These are phyloP conservation scores for Meandrina meandrites DNA, from an alignment of 92 coral and sea anemone genomes.

Conservation along the genomic window DNA sequence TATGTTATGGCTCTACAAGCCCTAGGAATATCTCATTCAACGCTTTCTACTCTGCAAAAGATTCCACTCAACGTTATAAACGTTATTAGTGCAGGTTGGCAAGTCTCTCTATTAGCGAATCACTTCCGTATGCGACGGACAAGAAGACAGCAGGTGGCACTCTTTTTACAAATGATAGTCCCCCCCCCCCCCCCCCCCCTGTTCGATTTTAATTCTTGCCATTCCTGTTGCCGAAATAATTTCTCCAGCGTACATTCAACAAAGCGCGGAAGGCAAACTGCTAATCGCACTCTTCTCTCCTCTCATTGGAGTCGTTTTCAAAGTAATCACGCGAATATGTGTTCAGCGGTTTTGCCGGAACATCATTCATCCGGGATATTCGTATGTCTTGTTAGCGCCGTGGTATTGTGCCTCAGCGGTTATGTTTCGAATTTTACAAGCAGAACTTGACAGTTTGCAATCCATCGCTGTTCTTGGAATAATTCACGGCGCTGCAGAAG, in stretches of 20 bases:
- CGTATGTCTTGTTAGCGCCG: not conserved
- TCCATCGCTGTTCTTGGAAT: constrained; percentile 15
- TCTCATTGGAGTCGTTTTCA: constrained; percentile 1
- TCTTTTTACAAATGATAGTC: not conserved
- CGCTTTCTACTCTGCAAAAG: not conserved
- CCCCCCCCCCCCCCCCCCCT: too few species aligned
- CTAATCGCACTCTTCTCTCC: constrained; percentile 4
- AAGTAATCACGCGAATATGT: not conserved
- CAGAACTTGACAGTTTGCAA: constrained; percentile 7
- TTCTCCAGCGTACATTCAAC: not conserved
- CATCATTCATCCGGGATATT: not conserved
- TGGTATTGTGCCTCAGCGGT: constrained; percentile 11
- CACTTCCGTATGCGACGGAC: constrained; percentile 5
- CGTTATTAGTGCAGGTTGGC: not conserved
- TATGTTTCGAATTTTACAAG: constrained; percentile 24
- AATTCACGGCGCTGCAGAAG: constrained; percentile 39
- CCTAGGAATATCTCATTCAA: constrained; percentile 16
- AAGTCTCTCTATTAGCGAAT: not conserved
- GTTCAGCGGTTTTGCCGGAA: not conserved
- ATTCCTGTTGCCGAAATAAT: not conserved
- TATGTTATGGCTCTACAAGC: not conserved
- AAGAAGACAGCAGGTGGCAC: not conserved
- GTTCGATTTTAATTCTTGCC: not conserved
- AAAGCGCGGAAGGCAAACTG: not conserved
- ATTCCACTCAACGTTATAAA: not conserved